Conservation (phyloP, 2,797 vertebrate genomes). For the Rhynchonycteris naso region DNA sequence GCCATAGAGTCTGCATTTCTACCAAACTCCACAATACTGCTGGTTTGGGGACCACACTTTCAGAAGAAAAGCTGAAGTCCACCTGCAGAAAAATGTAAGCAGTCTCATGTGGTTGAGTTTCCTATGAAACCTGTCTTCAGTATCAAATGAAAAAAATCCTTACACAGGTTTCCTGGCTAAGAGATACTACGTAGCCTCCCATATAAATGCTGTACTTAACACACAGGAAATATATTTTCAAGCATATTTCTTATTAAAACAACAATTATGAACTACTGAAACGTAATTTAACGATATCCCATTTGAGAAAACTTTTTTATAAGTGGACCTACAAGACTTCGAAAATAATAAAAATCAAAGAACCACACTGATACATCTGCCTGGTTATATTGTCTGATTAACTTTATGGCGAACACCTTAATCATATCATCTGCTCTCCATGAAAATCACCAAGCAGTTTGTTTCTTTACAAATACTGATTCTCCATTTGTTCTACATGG, state of each 20-base stretch:
- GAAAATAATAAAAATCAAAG: neutral
- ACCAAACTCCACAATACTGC: neutral
- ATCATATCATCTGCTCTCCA: neutral
- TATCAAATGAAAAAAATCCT: neutral
- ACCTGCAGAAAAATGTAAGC: neutral
- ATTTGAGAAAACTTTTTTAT: slow-evolving; percentile 29
- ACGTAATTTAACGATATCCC: slow-evolving; percentile 33
- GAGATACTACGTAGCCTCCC: neutral
- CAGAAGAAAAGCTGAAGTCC: neutral
- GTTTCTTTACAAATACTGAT: slow-evolving; percentile 48
- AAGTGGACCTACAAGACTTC: neutral
- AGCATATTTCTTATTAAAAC: slow-evolving; percentile 53
- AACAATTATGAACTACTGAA: slow-evolving; percentile 15
- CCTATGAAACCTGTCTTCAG: neutral
- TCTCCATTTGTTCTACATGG: neutral
- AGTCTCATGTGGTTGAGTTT: neutral
- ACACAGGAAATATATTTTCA: neutral
- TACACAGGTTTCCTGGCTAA: neutral
- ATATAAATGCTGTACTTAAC: neutral
- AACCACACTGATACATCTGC: neutral
- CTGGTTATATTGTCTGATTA: slow-evolving; percentile 1
- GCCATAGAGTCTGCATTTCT: neutral
- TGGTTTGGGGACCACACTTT: neutral
- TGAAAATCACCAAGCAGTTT: slow-evolving; percentile 22
- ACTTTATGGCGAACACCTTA: slow-evolving; percentile 28